A percentile compares a stretch with the other conserved stretches of the same genome.
Evolutionary conservation across 1,140 invertebrate genomes (phyloP).

Genomic region (Acarapis woodi): DNA sequence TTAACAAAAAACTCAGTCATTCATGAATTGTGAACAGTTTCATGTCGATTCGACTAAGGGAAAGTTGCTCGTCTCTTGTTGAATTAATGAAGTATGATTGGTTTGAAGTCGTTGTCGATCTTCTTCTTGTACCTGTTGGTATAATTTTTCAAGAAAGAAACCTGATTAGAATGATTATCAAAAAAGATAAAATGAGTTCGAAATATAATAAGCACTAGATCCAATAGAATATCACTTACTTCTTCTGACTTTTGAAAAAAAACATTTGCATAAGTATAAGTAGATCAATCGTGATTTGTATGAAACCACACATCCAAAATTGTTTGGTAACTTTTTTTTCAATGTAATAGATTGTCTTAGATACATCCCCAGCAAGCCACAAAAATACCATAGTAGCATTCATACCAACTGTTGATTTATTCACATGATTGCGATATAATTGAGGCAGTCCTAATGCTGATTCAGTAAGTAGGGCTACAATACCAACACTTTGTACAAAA

Average conservation of each 20-base stretch:
- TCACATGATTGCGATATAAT: slow-evolving; percentile 53
- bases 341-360: slow-evolving; percentile 90
- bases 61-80: no score
- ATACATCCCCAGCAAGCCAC: slow-evolving; percentile 75
- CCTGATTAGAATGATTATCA: no score
- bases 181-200: no score
- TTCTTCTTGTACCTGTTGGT: not conserved
- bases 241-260: no score
- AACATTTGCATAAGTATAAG: slow-evolving; percentile 49
- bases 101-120: not conserved
- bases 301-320: slow-evolving; percentile 73
- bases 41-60: no score
- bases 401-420: slow-evolving; percentile 83
- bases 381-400: slow-evolving; percentile 70
- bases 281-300: slow-evolving; percentile 63
- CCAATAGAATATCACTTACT: no score
- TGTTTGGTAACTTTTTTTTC: slow-evolving; percentile 60
- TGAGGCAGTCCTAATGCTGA: slow-evolving; percentile 83
- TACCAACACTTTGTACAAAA: slow-evolving; percentile 66
- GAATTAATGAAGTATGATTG: no score
- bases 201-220: no score
- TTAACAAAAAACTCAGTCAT: no score
- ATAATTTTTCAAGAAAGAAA: no score
- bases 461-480: slow-evolving; percentile 78
- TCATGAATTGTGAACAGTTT: no score